Evolutionary conservation across 2,113 vertebrate species (phyloP), one percentile per base, ranked within the genome.

Genomic region (Corvus hawaiiensis): DNA sequence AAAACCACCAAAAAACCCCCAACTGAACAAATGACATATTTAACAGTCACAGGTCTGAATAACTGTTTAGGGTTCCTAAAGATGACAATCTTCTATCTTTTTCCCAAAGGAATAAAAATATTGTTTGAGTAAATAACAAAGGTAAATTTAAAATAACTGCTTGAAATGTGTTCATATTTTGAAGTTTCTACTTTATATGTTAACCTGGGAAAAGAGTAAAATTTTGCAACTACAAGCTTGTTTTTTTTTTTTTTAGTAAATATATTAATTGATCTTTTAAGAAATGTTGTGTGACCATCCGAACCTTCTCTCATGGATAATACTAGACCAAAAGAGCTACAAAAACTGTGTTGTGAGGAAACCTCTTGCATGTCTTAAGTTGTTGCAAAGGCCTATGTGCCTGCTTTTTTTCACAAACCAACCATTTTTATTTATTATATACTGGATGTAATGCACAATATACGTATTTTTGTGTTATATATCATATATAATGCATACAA

Each of bases 1-100:
- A 58, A 32, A 41, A 39, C 0, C 10, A 13, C 22, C 8, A 14
- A 44, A 78, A 32, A 13, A 1, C 3, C 1, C 3, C 1, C 6
- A 30, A 9, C 0, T 7, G 51, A 61, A 44, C 7, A 6, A 67
- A 63, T 55, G 2, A 16, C 3, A 21, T 10, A 18, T 58, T 82
- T 79, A 72, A 3, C 10, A 78, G 14, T 51, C 22, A 3, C 13
- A 67, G 14, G 3, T 69, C 9, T 66, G 27, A 48, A n/a, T 26
- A 80, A n/a, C 5, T 28, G 8, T 67, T 81, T 41, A 33, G 19
- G 7, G 21, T 48, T 39, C 11, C 18, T 35, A 39, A 63, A 46
- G 22, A 20, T 26, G 5, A 61, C 3, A 26, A 23, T 43, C 32
- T 74, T 74, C 28, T 41, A 0, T 66, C 32, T 85, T 84, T 87